Conservation (phyloP, 2,113 vertebrate genomes). For the Thamnophis sirtalis region DNA sequence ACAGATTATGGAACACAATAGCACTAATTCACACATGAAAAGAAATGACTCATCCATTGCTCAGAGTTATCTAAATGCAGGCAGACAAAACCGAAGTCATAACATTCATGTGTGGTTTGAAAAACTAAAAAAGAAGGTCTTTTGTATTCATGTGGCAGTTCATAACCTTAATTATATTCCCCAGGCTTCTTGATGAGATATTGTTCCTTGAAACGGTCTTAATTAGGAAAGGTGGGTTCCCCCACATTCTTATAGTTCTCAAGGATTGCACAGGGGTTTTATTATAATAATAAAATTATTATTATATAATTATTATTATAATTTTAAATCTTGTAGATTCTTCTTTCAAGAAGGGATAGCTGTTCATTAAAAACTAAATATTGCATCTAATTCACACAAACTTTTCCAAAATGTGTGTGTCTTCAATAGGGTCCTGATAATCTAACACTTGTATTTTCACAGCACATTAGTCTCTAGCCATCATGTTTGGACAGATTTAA, state of each 20-base stretch:
- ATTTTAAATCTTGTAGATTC: neutral
- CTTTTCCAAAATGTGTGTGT: neutral
- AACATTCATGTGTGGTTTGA: constrained; percentile 32
- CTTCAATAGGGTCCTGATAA: neutral
- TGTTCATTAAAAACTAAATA: neutral
- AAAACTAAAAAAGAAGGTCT: constrained; percentile 41
- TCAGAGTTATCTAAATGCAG: constrained; percentile 37
- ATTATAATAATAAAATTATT: too few species aligned
- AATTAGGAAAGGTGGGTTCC: neutral
- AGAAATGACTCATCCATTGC: constrained; percentile 50
- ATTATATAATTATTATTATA: neutral
- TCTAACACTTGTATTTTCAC: neutral
- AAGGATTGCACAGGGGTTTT: neutral
- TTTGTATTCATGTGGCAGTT: constrained; percentile 35
- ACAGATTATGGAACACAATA: constrained; percentile 15
- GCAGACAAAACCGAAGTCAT: constrained; percentile 19
- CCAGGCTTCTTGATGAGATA: neutral
- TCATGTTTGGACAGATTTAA: neutral
- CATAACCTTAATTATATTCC: neutral
- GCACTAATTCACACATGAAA: constrained; percentile 34
- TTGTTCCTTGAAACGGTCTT: neutral
- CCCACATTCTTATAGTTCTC: neutral
- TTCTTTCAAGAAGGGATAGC: neutral
- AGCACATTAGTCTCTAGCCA: neutral
- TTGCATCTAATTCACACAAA: neutral